These are phyloP conservation scores for Alviniconcha marisindica DNA, from an alignment of 1,140 invertebrate genomes.

Conservation along the genomic window DNA sequence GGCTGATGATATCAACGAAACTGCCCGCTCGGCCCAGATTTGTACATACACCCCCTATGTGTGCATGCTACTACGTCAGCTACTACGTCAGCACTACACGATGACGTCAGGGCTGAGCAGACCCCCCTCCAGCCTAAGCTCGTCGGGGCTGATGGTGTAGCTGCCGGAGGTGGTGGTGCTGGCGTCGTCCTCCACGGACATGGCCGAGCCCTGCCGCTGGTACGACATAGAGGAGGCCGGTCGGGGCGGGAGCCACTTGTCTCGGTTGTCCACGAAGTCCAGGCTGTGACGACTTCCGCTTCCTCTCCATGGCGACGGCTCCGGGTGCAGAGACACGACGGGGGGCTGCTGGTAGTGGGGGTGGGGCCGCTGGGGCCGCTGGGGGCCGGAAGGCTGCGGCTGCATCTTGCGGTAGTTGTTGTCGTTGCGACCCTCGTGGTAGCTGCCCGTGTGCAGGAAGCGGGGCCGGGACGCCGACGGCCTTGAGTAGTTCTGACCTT, in stretches of 20 bases:
- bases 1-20: too few relatives aligned
- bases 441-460: conserved; percentile 27
- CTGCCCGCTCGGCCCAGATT: too few relatives aligned
- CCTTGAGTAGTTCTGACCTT: not conserved
- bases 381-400: not conserved
- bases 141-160: conserved; percentile 63
- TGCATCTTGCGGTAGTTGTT: not conserved
- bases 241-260: not conserved
- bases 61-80: too few relatives aligned
- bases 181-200: conserved; percentile 56
- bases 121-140: conserved; percentile 55
- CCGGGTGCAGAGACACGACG: conserved; percentile 2
- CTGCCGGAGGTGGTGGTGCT: conserved; percentile 64
- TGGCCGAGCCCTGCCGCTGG: conserved; percentile 23
- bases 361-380: conserved; percentile 8
- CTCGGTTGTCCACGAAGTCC: conserved; percentile 9
- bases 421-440: conserved; percentile 28
- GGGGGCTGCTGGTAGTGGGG: conserved; percentile 1
- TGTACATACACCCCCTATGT: too few relatives aligned
- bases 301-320: not conserved
- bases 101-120: conserved; percentile 53
- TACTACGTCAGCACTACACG: conserved; percentile 48
- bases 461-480: not conserved
- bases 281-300: not conserved
- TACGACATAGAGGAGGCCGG: conserved; percentile 30